Base-by-base conservation (phyloP, 2,797 vertebrate genomes). In the Pitangus sulphuratus region DNA sequence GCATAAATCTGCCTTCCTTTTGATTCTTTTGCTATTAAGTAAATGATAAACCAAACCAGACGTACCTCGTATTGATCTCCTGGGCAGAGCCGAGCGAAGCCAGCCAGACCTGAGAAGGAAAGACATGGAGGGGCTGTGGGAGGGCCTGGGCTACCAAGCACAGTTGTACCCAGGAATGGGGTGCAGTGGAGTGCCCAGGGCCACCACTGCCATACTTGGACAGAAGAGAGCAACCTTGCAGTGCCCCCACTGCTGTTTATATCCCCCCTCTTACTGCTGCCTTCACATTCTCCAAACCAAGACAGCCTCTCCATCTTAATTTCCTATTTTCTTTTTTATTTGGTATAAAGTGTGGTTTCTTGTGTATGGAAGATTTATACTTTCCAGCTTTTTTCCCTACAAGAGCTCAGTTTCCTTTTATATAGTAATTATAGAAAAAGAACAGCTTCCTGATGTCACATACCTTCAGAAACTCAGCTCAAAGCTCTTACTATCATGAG, bases 61-160 rank as follows among this genome's bases (percentile, higher is more conserved):
- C 98, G 8, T 95, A 98, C 98, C 94, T 98, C 98, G 0, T 98
- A 98, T 4, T 98, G 98, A 90, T 98, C 98, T 94, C 98, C 98
- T 1, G 98, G 98, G 93, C 98, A 98, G 86, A 98, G 98, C 62
- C 98, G 98, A 71, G 98, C 98, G 15, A 99, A 99, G 54, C 98
- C 98, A 89, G 98, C 98, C 95, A 98, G 97, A 95, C 98, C 98
- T 98, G 95, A 18, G 83, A 85, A 85, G 17, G 61, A 97, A 95
- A 71, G 57, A 92, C 30, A 94, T 2, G 2, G 54, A 65, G 37
- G 1, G 40, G 76, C 35, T 76, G 77, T 26, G 16, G 37, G 70
- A 69, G 37, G 8, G 28, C 15, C 45, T 12, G 60, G 74, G 69
- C 40, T 47, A 33, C 30, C 12, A 11, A 24, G 31, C 0, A 0